Evolutionary conservation across 2,113 vertebrate genomes (phyloP).

Genomic region (Centropus bengalensis): DNA sequence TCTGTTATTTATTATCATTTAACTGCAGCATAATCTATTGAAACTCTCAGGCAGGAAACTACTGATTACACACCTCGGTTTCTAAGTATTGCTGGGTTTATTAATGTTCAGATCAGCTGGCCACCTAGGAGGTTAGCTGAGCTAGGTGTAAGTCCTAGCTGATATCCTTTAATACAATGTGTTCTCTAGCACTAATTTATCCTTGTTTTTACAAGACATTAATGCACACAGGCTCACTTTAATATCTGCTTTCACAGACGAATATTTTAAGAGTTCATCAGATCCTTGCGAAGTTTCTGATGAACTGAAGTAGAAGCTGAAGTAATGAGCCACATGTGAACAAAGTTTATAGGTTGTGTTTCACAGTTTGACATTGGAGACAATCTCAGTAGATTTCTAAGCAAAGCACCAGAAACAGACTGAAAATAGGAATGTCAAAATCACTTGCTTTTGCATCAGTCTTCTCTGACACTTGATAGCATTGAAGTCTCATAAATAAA

Average conservation of each 20-base stretch:
- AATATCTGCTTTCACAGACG: not conserved
- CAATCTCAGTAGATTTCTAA: not conserved
- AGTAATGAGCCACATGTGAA: not conserved
- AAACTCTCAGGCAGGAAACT: not conserved
- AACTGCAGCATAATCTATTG: not conserved
- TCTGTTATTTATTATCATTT: not conserved
- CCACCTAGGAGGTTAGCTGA: not conserved
- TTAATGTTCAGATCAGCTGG: not conserved
- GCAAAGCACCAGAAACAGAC: not conserved
- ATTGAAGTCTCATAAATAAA: not conserved
- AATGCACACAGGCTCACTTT: not conserved
- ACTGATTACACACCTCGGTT: not conserved
- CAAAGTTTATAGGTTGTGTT: not conserved
- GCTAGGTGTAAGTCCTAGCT: not conserved
- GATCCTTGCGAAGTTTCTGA: not conserved
- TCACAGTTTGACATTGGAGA: not conserved
- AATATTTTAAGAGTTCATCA: not conserved
- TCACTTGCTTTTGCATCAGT: not conserved
- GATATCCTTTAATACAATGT: not conserved
- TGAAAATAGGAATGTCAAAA: conserved; percentile 2
- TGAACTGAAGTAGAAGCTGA: not conserved
- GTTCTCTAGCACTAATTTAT: not conserved
- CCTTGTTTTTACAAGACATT: not conserved
- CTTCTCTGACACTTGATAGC: not conserved
- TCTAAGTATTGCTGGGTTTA: not conserved